phyloP scores from a whole-genome alignment of 2,113 vertebrate genomes.

The Sciurus niger region DNA sequence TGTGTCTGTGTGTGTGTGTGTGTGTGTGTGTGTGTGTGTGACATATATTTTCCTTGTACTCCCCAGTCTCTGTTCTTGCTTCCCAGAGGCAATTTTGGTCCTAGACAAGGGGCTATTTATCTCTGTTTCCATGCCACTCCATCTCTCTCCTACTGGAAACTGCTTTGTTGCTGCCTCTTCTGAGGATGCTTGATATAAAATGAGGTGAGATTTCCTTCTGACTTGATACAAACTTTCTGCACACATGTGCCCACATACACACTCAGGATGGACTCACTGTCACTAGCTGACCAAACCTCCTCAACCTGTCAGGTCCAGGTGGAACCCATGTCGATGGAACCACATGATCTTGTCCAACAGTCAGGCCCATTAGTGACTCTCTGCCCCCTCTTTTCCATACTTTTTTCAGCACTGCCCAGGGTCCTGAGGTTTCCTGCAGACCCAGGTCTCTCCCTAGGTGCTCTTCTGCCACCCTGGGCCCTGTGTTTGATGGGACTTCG shows the following conservation, averaged over 20 bases:
- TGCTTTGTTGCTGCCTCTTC: background rate
- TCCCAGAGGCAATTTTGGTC: background rate
- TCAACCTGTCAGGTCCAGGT: background rate
- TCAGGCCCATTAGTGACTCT: background rate
- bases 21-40: no score
- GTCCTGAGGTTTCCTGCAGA: background rate
- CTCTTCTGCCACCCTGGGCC: accelerated
- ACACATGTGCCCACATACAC: background rate
- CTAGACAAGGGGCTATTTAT: background rate
- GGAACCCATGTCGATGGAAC: background rate
- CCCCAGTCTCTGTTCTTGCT: background rate
- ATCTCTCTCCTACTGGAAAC: background rate
- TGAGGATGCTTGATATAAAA: background rate
- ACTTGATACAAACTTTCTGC: background rate
- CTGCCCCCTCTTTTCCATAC: background rate
- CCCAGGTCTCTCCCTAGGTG: accelerated
- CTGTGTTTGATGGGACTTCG: accelerated
- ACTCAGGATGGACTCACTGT: background rate
- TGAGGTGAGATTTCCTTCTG: background rate
- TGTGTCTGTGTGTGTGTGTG: background rate
- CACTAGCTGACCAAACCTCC: background rate
- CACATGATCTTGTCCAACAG: accelerated
- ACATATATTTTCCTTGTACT: background rate
- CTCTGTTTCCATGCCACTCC: background rate
- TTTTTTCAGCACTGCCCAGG: no score